Evolutionary conservation across 2,888 invertebrate species (phyloP), one percentile per base, ranked within the genome.

Genomic region (Chrysolina americana): DNA sequence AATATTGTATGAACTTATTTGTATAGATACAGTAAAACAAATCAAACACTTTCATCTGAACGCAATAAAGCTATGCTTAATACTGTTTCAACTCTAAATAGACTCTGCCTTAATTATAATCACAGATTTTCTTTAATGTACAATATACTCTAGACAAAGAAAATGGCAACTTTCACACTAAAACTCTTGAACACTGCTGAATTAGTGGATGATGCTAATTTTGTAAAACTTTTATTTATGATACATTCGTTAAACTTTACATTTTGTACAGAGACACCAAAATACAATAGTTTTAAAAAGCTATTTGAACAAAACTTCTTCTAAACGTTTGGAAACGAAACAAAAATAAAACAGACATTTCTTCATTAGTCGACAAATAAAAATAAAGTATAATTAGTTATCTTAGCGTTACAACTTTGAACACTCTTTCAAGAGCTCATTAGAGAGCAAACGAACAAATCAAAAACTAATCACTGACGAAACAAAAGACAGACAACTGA

Each of bases 91-190:
- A 73, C 70, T 65, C 71, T 76, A 75, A 64, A 74, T 65, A 73
- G 62, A 73, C 73, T 74, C 70, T 78, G 79, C 77, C 78, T 80
- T 79, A 78, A 81, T 77, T 81, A 81, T 75, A 81, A 81, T 81
- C 81, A 81, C 81, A 81, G 81, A 76, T 79, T 76, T 76, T 75
- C 70, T 74, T 74, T 73, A 75, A 66, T 53, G 41, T 65, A 75
- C 69, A 73, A 74, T 28, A 48, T 62, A 71, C 41, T 63, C 36
- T 64, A 72, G 50, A 63, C n/a, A 28, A 70, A 63, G 50, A 48
- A 65, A 73, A 64, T 71, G 17, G 19, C 64, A 63, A 50, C 48
- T 62, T 70, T 48, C 19, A 41, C 56, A 41, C 21, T 63, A 70
- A 62, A 44, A 70, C 19, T 50, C 19, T 48, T 48, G 21, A 65